Base-by-base conservation (phyloP, 2,888 invertebrate species). In the Chymomyza caudatula region DNA sequence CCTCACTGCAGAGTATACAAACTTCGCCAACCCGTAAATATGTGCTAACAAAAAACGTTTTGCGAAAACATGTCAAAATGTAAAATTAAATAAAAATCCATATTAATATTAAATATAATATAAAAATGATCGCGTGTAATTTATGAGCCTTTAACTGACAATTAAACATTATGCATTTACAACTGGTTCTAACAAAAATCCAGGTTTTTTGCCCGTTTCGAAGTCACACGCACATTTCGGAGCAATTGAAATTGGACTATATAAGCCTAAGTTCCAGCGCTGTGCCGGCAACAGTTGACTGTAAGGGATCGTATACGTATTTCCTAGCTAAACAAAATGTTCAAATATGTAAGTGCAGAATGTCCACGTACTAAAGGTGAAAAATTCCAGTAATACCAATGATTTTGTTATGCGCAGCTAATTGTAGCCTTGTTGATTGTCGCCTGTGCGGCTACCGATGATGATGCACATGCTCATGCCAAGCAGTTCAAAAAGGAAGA, bases 391-490 rank as follows among this genome's bases (percentile, higher is more conserved):
- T n/a, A 47, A 4, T 52, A 63, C 54, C 64, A 37, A 51, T 11
- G 52, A 20, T 53, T 53, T 60, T 37, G 1, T 37, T 37, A 11
- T 11, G 5, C 2, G 11, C 42, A 85, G 85, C 13, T 76, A 2
- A 25, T 83, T 19, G 49, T 84, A 15, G 49, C 76, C 1, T 19
- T 76, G 29, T 57, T 86, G 53, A 63, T 85, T 22, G 71, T 63
- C 4, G 25, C 22, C 15, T 70, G 76, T 43, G 49, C 59, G 15
- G 82, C 86, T 3, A 63, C 49, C 25, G 88, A 88, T 52, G 87
- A 87, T 60, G 87, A 87, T 62, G 76, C 82, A 3, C 88, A 87
- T 54, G 88, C 87, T 11, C 76, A 80, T 58, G 75, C 73, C 29
- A 73, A 85, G n/a, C 73, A 77, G 37, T 75, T 73, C 51, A 80